Percentiles rank a stretch among this genome's conserved stretches.
These are phyloP conservation scores for Anadara kagoshimensis DNA, from an alignment of 1,140 invertebrate species.

Conservation along the genomic window DNA sequence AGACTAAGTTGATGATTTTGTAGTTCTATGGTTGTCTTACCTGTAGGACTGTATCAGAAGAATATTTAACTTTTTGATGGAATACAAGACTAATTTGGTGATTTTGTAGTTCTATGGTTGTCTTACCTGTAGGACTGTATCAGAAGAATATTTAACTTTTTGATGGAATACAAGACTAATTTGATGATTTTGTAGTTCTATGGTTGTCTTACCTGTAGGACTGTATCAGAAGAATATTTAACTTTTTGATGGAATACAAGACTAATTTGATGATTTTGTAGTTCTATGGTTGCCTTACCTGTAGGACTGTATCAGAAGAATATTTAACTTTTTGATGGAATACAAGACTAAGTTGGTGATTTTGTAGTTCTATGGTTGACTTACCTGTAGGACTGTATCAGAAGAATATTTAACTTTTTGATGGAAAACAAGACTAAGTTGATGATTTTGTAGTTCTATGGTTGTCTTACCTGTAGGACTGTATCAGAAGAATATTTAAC, in stretches of 20 bases:
- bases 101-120: constrained; percentile 71
- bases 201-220: constrained; percentile 47
- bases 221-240: constrained; percentile 43
- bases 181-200: constrained; percentile 73
- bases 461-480: constrained; percentile 46
- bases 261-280: constrained; percentile 72
- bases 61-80: constrained; percentile 35
- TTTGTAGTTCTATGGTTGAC: constrained; percentile 69
- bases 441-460: constrained; percentile 73
- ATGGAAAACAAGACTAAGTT: constrained; percentile 64
- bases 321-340: constrained; percentile 43
- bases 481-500: constrained; percentile 44
- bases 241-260: constrained; percentile 50
- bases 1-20: constrained; percentile 72
- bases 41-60: constrained; percentile 51
- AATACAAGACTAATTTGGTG: constrained; percentile 65
- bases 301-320: constrained; percentile 47
- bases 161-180: constrained; percentile 61
- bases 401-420: constrained; percentile 41
- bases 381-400: constrained; percentile 53
- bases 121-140: constrained; percentile 52
- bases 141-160: constrained; percentile 41
- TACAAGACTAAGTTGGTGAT: constrained; percentile 67
- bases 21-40: constrained; percentile 62
- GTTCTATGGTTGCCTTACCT: constrained; percentile 64